phyloP scores from a whole-genome alignment of 1,140 invertebrate genomes.

The Venustaconcha ellipsiformis region DNA sequence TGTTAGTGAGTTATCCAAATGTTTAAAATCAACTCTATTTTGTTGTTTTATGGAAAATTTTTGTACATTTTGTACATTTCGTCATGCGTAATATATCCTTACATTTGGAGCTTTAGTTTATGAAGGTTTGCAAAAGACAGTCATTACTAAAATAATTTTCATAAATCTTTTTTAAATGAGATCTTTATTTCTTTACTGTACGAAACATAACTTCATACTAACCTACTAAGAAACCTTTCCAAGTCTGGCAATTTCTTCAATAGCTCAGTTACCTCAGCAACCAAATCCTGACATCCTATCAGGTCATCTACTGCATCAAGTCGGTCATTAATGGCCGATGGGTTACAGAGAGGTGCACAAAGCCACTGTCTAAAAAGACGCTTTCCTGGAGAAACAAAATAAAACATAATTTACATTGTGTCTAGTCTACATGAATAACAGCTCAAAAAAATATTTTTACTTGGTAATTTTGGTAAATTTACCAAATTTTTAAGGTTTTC shows the following conservation, averaged over 20 bases:
- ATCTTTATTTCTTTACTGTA: too few species aligned
- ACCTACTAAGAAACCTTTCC: conserved; percentile 93
- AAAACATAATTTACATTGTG: neutral
- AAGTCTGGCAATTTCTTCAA: conserved; percentile 91
- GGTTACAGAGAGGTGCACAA: conserved; percentile 88
- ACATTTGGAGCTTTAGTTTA: too few species aligned
- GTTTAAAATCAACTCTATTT: too few species aligned
- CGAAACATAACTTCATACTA: conserved; percentile 40
- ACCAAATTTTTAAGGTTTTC: too few species aligned
- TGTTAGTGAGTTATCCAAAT: too few species aligned
- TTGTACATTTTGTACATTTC: too few species aligned
- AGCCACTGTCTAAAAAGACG: conserved; percentile 91
- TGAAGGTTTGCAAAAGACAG: too few species aligned
- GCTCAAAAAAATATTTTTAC: neutral
- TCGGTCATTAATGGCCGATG: conserved; percentile 81
- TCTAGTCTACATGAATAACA: neutral
- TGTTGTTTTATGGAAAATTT: too few species aligned
- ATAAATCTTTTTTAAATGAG: too few species aligned
- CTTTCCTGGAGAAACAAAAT: conserved; percentile 61
- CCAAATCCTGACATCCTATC: conserved; percentile 75
- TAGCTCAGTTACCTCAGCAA: conserved; percentile 74
- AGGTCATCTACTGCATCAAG: conserved; percentile 88
- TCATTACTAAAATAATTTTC: too few species aligned
- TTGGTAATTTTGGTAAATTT: too few species aligned
- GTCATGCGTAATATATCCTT: too few species aligned